Conservation (phyloP, 1,140 invertebrate species). For the Dinoponera quadriceps region DNA sequence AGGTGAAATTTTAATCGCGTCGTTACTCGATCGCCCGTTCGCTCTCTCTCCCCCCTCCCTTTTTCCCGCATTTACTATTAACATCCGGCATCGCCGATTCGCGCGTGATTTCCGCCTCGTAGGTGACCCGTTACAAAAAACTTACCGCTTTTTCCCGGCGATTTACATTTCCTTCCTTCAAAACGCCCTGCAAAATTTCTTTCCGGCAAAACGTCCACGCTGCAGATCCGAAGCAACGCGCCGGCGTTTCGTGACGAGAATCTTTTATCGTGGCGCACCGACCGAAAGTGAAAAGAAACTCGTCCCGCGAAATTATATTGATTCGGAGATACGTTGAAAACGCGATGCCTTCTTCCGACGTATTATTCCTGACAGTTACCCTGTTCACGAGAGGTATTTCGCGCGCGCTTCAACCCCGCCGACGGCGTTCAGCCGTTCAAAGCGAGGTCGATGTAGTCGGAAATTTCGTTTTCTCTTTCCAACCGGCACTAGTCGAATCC, state of each 20-base stretch:
- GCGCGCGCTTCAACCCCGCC: not conserved
- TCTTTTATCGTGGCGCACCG: not conserved
- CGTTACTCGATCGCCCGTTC: not conserved
- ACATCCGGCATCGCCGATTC: conserved; percentile 6
- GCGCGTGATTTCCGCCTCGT: not conserved
- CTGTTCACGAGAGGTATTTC: not conserved
- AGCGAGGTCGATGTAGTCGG: conserved; percentile 17
- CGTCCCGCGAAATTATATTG: not conserved
- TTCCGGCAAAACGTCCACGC: too few relatives aligned
- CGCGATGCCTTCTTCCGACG: not conserved
- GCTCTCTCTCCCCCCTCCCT: too few relatives aligned
- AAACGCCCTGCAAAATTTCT: too few relatives aligned
- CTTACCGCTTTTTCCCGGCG: not conserved
- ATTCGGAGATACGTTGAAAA: conserved; percentile 24
- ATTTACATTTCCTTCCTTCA: conserved; percentile 24
- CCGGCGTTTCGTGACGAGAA: not conserved
- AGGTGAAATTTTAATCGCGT: conserved; percentile 35
- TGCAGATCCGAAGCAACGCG: too few relatives aligned
- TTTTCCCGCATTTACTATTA: not conserved
- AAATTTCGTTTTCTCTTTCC: conserved; percentile 68
- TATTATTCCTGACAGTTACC: conserved; percentile 6
- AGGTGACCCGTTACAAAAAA: not conserved
- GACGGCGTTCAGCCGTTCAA: not conserved
- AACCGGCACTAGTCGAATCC: conserved; percentile 56
- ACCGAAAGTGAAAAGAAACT: conserved; percentile 1